phyloP scores from a whole-genome alignment of 2,113 vertebrate species.

The Rhinoderma darwinii region DNA sequence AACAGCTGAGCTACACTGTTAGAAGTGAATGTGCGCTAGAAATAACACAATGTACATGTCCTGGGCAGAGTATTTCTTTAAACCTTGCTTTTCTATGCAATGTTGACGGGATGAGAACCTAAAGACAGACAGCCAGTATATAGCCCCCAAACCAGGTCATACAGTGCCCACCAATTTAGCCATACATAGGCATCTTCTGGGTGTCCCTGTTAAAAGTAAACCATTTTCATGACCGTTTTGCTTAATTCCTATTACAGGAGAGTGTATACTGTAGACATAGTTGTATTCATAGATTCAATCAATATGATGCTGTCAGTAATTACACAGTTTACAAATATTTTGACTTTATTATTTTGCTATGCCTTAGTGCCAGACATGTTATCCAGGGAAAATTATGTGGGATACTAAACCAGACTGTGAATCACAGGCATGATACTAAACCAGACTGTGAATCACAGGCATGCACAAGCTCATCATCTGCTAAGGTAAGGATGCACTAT shows the following conservation, averaged over 20 bases:
- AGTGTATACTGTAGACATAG: neutral
- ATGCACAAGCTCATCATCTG: neutral
- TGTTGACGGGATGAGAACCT: no score
- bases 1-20: no score
- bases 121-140: no score
- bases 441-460: neutral
- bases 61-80: no score
- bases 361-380: neutral
- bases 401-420: neutral
- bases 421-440: neutral
- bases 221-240: neutral
- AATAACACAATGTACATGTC: no score
- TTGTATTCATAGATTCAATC: neutral
- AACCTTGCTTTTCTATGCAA: no score
- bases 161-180: no score
- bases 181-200: no score
- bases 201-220: no score
- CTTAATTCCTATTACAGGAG: neutral
- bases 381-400: neutral
- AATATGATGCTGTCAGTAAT: neutral
- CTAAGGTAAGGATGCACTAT: neutral
- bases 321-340: constrained; percentile 4
- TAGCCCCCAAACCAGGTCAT: no score
- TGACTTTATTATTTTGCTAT: neutral
- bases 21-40: no score